Evolutionary conservation across 1,140 invertebrate genomes (phyloP).

Genomic region (Trichomalopsis sarcophagae): DNA sequence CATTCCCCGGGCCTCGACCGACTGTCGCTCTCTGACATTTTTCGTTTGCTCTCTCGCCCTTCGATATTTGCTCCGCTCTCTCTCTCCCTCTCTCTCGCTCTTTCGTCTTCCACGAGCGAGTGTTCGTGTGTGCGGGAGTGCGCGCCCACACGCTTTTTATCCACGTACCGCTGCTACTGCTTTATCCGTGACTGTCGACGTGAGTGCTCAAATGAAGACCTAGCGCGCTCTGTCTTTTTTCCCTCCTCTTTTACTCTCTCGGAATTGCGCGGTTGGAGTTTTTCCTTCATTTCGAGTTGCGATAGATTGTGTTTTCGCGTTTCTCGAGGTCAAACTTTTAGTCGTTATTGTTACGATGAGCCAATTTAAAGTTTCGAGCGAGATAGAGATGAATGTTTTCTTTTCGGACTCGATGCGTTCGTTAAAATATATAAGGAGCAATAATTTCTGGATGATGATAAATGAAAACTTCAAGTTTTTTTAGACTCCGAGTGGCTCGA

Average conservation of each 20-base stretch:
- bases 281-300: neutral
- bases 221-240: neutral
- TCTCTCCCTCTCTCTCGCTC: neutral
- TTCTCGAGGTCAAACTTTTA: neutral
- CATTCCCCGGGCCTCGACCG: constrained; percentile 37
- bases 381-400: neutral
- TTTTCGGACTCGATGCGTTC: neutral
- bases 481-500: no score
- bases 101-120: neutral
- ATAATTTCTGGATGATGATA: no score
- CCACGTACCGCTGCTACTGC: neutral
- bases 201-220: neutral
- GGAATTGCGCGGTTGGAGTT: neutral
- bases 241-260: neutral
- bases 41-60: constrained; percentile 26
- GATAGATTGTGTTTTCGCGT: neutral
- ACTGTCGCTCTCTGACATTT: constrained; percentile 10
- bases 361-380: neutral
- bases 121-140: neutral
- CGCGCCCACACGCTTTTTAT: neutral
- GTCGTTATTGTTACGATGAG: neutral
- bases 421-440: no score
- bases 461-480: no score
- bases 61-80: constrained; percentile 19
- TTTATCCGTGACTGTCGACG: neutral